Base-by-base conservation (phyloP, 2,797 vertebrate species). In the Microchirus variegatus region DNA sequence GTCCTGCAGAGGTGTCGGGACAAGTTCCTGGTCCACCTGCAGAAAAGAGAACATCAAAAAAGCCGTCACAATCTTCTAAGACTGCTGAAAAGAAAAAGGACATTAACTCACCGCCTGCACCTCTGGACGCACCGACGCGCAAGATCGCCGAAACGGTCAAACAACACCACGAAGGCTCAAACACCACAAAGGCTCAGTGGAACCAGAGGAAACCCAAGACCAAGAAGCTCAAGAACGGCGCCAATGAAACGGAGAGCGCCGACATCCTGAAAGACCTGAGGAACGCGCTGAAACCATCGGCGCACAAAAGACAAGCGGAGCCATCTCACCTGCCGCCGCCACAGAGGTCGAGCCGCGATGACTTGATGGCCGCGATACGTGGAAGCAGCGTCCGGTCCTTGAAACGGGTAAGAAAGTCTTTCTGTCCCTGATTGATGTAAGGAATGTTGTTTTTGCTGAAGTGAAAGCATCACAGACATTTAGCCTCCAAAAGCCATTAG, bases 321-420 rank as follows among this genome's bases (percentile, higher is more conserved):
- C 53, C 81, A 1, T 87, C 91, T 8, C 75, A 46, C 40, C 93
- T 91, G 13, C 90, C 87, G 9, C 93, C 89, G 0, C 93, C 93
- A 0, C 93, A 93, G 68, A 92, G 89, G 47, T 94, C 94, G 0
- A 86, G 89, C 35, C 94, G 93, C 0, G 93, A 95, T 31, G 93
- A 93, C 61, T 94, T 96, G 36, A 96, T 96, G 95, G 93, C 93
- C 40, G 94, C 94, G 0, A 96, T 96, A 53, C 90, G 94, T 7
- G 91, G 90, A 36, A 95, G 94, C 90, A 95, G 90, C 79, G 78
- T 95, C 26, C 81, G 79, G 66, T 93, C 95, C 26, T 81, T 96
- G 22, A 91, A 80, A 70, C 83, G 89, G 92, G 95, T 95, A 81
- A 93, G 93, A 90, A 18, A 51, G 9, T n/a, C 10, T 18, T n/a